A percentile compares a stretch with the other conserved stretches of the same genome.
phyloP scores from a whole-genome alignment of 1,140 invertebrate genomes.

The Platorchestia sp. region DNA sequence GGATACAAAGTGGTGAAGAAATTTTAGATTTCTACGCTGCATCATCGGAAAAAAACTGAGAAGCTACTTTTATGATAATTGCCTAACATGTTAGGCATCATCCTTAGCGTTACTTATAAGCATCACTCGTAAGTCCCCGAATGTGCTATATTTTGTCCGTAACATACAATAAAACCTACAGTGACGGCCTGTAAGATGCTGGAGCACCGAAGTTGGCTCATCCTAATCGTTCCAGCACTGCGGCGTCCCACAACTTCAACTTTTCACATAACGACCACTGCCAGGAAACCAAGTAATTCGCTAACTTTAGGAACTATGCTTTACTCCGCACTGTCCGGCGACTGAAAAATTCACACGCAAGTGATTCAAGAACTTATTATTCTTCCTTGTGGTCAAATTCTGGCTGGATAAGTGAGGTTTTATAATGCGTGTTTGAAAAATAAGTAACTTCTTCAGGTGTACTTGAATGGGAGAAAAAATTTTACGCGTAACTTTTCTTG shows the following conservation, averaged over 20 bases:
- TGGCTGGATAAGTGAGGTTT: background rate
- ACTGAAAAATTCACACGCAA: background rate
- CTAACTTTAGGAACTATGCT: background rate
- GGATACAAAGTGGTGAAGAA: background rate
- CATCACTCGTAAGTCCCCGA: background rate
- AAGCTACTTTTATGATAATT: background rate
- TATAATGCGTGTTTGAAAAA: background rate
- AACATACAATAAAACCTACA: slow-evolving; percentile 2
- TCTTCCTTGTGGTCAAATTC: background rate
- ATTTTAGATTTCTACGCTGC: background rate
- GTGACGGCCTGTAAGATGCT: slow-evolving; percentile 10
- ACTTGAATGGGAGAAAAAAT: no score
- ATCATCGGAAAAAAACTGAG: background rate
- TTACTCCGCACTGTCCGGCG: background rate
- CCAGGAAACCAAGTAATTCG: background rate
- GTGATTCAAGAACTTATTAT: background rate
- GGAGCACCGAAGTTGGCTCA: background rate
- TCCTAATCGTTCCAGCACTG: slow-evolving; percentile 32
- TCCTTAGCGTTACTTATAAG: background rate
- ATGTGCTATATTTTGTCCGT: background rate
- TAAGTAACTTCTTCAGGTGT: background rate
- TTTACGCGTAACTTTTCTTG: no score
- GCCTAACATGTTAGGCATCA: background rate
- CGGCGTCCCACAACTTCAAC: slow-evolving; percentile 1
- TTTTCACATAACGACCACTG: background rate